Base-by-base conservation (phyloP, 2,888 invertebrate genomes). In the Cordylochernes scorpioides region DNA sequence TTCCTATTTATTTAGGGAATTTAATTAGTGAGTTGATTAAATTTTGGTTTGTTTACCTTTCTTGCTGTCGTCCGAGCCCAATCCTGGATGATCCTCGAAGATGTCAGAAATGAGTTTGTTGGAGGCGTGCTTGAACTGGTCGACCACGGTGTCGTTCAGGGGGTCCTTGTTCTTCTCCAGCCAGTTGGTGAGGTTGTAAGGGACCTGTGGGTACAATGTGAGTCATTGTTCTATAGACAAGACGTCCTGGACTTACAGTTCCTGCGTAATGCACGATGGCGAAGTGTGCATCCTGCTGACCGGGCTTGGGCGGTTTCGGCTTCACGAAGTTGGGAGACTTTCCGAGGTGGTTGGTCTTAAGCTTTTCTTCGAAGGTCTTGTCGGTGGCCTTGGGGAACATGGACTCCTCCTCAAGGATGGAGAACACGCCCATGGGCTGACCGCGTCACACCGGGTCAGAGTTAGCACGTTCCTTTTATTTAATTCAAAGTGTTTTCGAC, bases 91-190 rank as follows among this genome's bases (percentile, higher is more conserved):
- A 57, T 86, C 86, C 54, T 77, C 70, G 55, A 86, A 88, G 67
- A 86, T 82, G 57, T 80, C 84, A 38, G 67, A 44, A 52, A 84
- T 52, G 54, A 91, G 62, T 48, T 71, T 70, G 66, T 86, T 86
- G 48, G 55, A 45, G 28, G 78, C 72, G 62, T 78, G 84, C 66
- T 86, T 86, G 68, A 73, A 82, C 58, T 86, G 73, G 53, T 84
- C 82, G 46, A 94, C 91, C 42, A 97, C 86, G 36, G 88, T 88
- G 68, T 97, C 94, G 70, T 97, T 97, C 60, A 99, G 65, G 50
- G 97, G 97, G 64, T 97, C 97, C 72, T 97, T 97, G 73, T 97
- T 97, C 80, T 97, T 97, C 61, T 97, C 94, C 58, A 97, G 68
- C 97, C 97, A 97, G 50, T 86, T 86, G 51, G 72, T 68, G 61